Percentiles rank a stretch among this genome's conserved stretches.
These are phyloP conservation scores for Capreolus pygargus DNA, from an alignment of 2,113 vertebrate genomes.

Conservation along the genomic window DNA sequence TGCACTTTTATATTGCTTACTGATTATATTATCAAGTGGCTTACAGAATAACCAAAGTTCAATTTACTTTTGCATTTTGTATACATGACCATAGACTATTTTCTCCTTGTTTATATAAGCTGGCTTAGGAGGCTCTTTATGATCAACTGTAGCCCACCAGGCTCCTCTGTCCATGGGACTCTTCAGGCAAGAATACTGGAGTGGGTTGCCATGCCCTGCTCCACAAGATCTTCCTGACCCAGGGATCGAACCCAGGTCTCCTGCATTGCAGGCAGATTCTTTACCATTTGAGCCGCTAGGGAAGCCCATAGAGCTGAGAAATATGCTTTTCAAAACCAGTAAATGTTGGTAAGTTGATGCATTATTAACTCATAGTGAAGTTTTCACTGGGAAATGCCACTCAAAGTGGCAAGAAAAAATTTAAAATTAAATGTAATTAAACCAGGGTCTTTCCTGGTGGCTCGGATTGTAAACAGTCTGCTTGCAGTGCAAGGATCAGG, in stretches of 20 bases:
- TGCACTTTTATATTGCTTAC: not conserved
- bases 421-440: slow-evolving; percentile 21
- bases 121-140: not conserved
- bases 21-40: not conserved
- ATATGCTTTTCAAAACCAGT: not conserved
- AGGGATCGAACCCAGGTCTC: not conserved
- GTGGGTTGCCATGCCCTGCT: not conserved
- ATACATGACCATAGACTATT: not conserved
- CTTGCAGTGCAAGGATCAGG: not conserved
- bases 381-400: slow-evolving; percentile 40
- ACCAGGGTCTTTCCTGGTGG: not conserved
- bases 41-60: not conserved
- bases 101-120: not conserved
- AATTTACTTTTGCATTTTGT: not conserved
- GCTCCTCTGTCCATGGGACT: not conserved
- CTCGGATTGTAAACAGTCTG: not conserved
- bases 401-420: slow-evolving; percentile 7
- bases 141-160: not conserved
- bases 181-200: not conserved
- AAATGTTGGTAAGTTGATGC: not conserved
- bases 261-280: not conserved
- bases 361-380: slow-evolving; percentile 1
- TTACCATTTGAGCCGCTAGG: not conserved
- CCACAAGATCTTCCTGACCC: not conserved
- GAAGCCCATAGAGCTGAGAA: not conserved